These are phyloP conservation scores for Helogale parvula DNA, from an alignment of 2,113 vertebrate genomes.

Conservation along the genomic window DNA sequence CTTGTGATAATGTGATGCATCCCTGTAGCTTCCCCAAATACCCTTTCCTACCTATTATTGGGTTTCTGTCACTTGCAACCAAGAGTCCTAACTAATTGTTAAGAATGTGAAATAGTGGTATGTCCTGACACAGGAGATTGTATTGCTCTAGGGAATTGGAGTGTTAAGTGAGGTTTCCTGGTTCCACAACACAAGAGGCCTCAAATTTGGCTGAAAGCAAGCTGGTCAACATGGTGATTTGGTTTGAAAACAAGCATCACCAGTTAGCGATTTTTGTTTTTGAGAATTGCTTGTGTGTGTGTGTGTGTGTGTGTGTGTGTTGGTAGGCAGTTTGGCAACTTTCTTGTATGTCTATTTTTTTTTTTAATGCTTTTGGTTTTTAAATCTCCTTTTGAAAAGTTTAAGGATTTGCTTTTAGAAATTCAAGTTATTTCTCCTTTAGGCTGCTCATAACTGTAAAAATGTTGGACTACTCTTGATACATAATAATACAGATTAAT, in stretches of 20 bases:
- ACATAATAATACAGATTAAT: not conserved
- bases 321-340: not conserved
- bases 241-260: not conserved
- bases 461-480: not conserved
- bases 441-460: not conserved
- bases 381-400: slow-evolving; percentile 14
- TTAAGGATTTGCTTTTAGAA: slow-evolving; percentile 48
- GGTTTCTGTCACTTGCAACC: not conserved
- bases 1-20: not conserved
- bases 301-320: too few relatives aligned
- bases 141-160: not conserved
- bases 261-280: not conserved
- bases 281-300: not conserved
- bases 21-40: not conserved
- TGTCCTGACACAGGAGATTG: not conserved
- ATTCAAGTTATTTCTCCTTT: slow-evolving; percentile 13
- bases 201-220: not conserved
- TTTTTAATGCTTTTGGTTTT: not conserved
- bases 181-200: not conserved
- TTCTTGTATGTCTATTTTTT: not conserved
- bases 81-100: not conserved
- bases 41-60: not conserved
- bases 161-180: not conserved
- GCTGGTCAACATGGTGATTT: not conserved
- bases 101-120: not conserved